Percentiles rank a stretch among this genome's conserved stretches.
Conservation (phyloP, 2,888 invertebrate species). For the Zootermopsis nevadensis region DNA sequence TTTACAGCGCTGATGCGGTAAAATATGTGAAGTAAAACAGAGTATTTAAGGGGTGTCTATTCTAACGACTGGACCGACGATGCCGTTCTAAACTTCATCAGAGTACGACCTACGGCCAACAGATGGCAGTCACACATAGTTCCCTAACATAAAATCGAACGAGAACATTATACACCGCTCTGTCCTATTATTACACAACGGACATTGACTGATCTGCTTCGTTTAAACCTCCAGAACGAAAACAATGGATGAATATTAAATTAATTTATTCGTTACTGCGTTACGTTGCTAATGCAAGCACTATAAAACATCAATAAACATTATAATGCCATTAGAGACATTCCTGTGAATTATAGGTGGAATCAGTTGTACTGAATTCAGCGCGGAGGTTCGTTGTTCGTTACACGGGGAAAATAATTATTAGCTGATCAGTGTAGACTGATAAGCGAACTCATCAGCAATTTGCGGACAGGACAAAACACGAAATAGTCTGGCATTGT, state of each 20-base stretch:
- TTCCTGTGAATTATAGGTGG: neutral
- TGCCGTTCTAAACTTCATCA: too few species aligned
- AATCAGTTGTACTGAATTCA: neutral
- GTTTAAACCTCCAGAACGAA: neutral
- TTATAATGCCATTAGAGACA: neutral
- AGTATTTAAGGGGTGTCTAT: too few species aligned
- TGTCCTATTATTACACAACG: constrained; percentile 10
- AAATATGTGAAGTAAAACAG: too few species aligned
- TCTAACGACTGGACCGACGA: too few species aligned
- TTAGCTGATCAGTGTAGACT: neutral
- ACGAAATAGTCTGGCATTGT: neutral
- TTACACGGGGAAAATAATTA: neutral
- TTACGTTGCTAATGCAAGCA: neutral
- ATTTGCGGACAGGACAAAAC: neutral
- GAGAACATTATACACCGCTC: neutral
- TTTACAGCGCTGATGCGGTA: too few species aligned
- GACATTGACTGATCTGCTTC: neutral
- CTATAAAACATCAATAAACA: constrained; percentile 10
- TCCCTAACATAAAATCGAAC: neutral
- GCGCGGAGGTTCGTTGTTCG: neutral
- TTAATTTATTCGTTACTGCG: constrained; percentile 23
- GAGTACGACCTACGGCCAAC: neutral
- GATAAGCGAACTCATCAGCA: neutral
- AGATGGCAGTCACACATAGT: neutral
- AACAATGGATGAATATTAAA: constrained; percentile 12